Evolutionary conservation across 1,140 invertebrate genomes (phyloP), one percentile per base, ranked within the genome.

Genomic region (Scaptomyza pallida): DNA sequence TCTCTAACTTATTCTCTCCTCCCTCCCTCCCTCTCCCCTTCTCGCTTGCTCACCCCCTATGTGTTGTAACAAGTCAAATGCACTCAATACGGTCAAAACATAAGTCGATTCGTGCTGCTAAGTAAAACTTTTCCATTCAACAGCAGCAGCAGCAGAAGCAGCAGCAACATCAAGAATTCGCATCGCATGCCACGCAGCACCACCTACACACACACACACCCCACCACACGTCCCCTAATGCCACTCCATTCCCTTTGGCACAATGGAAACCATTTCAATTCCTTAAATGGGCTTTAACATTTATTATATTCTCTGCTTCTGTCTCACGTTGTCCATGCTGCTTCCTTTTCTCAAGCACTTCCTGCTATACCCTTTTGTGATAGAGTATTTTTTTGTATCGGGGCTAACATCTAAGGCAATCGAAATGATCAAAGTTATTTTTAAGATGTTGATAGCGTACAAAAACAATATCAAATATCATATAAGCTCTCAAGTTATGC

Each of bases 71-170:
- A 48, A 69, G 59, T 63, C 41, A 51, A 54, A 60, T 60, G 64
- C 54, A 68, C 47, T 60, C 40, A 23, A 57, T 50, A 21, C 9
- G 17, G 21, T 37, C 16, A 55, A 54, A 48, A 70, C 60, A 56
- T 65, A 71, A 71, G 68, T 71, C 47, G 51, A 48, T 54, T 62
- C 50, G 43, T 63, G 65, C 48, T 69, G 48, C 41, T 19, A 54
- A 64, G 60, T 45, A 21, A 26, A 70, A 56, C 35, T 55, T 70
- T 64, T 56, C 43, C 33, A 51, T 61, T 60, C 30, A 55, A 33
- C 60, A 54, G 51, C 61, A 23, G 15, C 47, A 54, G 50, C 54
- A 67, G 43, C 60, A 52, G n/a, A n/a, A n/a, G 40, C 60, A 23
- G 43, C 48, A 54, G 51, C 61, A 23, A 23, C 47, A 55, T 60